Evolutionary conservation across 2,797 vertebrate species (phyloP).

Genomic region (Otus scops): DNA sequence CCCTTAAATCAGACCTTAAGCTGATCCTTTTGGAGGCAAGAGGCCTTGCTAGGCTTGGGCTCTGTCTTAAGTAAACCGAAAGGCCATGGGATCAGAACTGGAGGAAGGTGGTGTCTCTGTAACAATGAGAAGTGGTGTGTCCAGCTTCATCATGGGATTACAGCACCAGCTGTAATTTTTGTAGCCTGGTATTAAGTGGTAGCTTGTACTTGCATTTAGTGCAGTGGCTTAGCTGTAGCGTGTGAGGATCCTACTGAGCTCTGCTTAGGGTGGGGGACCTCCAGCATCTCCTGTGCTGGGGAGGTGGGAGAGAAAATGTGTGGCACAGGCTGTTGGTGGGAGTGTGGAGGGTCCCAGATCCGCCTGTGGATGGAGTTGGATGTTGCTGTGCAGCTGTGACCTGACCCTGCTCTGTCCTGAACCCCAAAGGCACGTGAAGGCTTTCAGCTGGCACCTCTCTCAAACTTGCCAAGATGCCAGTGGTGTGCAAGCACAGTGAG

Average conservation of each 20-base stretch:
- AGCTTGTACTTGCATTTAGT: neutral
- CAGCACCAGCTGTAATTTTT: neutral
- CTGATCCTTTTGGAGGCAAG: neutral
- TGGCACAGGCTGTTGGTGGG: neutral
- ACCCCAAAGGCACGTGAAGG: neutral
- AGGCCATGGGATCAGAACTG: neutral
- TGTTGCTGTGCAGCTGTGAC: neutral
- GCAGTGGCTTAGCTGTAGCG: neutral
- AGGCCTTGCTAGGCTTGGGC: neutral
- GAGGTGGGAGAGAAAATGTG: neutral
- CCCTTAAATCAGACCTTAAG: neutral
- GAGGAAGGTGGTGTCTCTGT: neutral
- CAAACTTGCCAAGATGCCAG: constrained; percentile 74
- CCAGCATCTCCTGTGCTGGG: neutral
- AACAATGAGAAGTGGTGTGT: neutral
- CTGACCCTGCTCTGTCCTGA: neutral
- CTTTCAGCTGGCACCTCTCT: neutral
- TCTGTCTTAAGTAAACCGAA: neutral
- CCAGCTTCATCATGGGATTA: neutral
- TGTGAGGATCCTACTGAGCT: neutral
- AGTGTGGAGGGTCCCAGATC: no score
- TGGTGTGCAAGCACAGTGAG: constrained; percentile 48
- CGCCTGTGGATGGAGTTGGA: neutral
- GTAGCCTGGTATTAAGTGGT: neutral
- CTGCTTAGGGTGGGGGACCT: neutral